Evolutionary conservation across 2,888 invertebrate species (phyloP), one percentile per base, ranked within the genome.

Genomic region (Sepiola atlantica): DNA sequence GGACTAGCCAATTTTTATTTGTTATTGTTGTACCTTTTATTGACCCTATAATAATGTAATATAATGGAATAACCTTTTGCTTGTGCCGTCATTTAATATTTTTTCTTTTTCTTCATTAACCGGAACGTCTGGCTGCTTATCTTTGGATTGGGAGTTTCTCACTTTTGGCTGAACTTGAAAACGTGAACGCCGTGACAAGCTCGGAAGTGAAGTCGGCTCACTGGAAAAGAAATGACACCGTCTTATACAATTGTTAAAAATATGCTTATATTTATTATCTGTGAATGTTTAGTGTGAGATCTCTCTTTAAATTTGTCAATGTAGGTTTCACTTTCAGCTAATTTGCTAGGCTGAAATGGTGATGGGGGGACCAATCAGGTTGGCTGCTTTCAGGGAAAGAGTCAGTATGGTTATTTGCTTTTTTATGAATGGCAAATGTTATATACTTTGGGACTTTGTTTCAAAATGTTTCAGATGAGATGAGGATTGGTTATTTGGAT

Each of bases 161-260:
- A 92, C 12, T 55, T 92, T 92, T 18, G 92, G 92, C 14, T 92
- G 92, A 55, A 92, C 16, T n/a, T 45, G 54, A 92, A 92, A 92
- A 28, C 92, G 45, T 28, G 92, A 92, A 16, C 92, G 45, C 54
- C 92, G 45, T 21, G 92, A 55, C n/a, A 77, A 77, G n/a, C n/a
- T 77, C 12, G 77, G 77, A n/a, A 77, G 14, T 32, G n/a, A n/a
- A n/a, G 32, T 32, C 32, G n/a, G 77, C 14, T 77, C 77, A n/a
- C 77, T 77, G 21, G 12, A 77, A 77, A n/a, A n/a, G 2, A 77
- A 77, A n/a, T n/a, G 14, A 0, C n/a, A n/a, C 12, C 12, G 10
- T 6, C 16, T 77, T 0, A n/a, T n/a, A 16, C 0, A 77, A 77
- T 77, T n/a, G n/a, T 77, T 77, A 14, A 77, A 14, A 32, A n/a